Evolutionary conservation across 37 sponge, comb jelly and placozoan genomes (phyloP).

Genomic region (Halichondria panicea): DNA sequence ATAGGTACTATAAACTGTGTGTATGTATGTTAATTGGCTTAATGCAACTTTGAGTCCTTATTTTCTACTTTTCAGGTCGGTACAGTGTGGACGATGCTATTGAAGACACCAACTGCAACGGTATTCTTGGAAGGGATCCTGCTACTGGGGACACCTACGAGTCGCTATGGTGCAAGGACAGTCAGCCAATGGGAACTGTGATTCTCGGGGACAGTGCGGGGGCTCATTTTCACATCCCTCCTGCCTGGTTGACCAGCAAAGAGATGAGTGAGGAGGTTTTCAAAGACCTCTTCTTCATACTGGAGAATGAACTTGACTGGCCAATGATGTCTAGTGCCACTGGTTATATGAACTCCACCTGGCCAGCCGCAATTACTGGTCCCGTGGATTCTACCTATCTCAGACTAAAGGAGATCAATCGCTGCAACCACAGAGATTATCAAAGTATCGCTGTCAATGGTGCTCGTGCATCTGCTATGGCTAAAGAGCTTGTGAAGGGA

Average conservation of each 20-base stretch:
- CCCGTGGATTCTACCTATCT: slow-evolving; percentile 83
- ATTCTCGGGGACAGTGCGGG: slow-evolving; percentile 87
- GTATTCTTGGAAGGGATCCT: slow-evolving; percentile 72
- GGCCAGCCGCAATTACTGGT: slow-evolving; percentile 64
- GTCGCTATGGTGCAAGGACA: slow-evolving; percentile 75
- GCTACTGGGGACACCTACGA: slow-evolving; percentile 78
- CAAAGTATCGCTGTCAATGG: slow-evolving; percentile 95
- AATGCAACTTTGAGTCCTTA: too few relatives aligned
- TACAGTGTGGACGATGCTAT: slow-evolving; percentile 54
- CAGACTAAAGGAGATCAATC: slow-evolving; percentile 50
- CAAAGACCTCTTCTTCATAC: slow-evolving; percentile 63
- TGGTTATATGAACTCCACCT: slow-evolving; percentile 69
- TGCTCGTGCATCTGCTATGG: slow-evolving; percentile 69
- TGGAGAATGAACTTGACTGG: slow-evolving; percentile 96
- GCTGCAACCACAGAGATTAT: slow-evolving; percentile 92
- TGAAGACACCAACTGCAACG: slow-evolving; percentile 91
- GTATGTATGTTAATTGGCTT: too few relatives aligned
- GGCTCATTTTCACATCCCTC: slow-evolving; percentile 94
- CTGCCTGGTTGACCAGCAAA: slow-evolving; percentile 62
- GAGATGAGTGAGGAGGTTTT: slow-evolving; percentile 61
- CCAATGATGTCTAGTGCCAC: slow-evolving; percentile 85
- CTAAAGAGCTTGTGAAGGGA: slow-evolving; percentile 51
- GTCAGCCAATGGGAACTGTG: slow-evolving; percentile 74
- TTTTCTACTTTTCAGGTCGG: too few relatives aligned
- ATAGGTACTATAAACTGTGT: too few relatives aligned